Percentiles rank a stretch among this genome's conserved stretches.
Evolutionary conservation across 1,140 invertebrate species (phyloP).

Genomic region (Drosophila tristis): DNA sequence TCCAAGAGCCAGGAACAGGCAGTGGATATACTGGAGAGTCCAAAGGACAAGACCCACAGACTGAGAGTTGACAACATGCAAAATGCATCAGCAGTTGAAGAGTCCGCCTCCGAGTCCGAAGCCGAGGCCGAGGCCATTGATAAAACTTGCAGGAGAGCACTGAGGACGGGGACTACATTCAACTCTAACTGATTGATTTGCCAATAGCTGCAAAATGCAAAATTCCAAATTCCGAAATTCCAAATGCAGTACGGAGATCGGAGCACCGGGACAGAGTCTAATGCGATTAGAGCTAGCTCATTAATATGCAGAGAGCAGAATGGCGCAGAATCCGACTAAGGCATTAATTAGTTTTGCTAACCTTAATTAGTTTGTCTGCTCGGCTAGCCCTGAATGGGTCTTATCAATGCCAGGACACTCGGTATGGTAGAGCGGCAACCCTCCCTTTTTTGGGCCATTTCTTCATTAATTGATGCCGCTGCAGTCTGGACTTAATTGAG

Average conservation of each 20-base stretch:
- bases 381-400: conserved; percentile 9
- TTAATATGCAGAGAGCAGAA: conserved; percentile 37
- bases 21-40: background rate
- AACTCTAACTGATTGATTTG: conserved; percentile 59
- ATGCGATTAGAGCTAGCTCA: conserved; percentile 34
- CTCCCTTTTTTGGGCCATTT: background rate
- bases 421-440: background rate
- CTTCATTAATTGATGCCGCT: conserved; percentile 11
- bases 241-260: conserved; percentile 12
- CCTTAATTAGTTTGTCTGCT: conserved; percentile 52
- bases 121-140: conserved; percentile 26
- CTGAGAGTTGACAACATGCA: conserved; percentile 53
- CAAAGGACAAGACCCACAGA: background rate
- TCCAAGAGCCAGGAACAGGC: too few relatives aligned
- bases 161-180: background rate
- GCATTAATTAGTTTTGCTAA: conserved; percentile 56
- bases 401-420: conserved; percentile 23
- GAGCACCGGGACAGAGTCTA: conserved; percentile 6
- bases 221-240: conserved; percentile 6
- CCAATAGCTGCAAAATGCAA: conserved; percentile 9
- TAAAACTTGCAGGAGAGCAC: conserved; percentile 60
- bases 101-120: background rate
- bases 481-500: background rate
- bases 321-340: too few relatives aligned
- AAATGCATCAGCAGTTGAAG: conserved; percentile 38